phyloP scores from a whole-genome alignment of 2,888 invertebrate genomes.

The Unio pictorum region DNA sequence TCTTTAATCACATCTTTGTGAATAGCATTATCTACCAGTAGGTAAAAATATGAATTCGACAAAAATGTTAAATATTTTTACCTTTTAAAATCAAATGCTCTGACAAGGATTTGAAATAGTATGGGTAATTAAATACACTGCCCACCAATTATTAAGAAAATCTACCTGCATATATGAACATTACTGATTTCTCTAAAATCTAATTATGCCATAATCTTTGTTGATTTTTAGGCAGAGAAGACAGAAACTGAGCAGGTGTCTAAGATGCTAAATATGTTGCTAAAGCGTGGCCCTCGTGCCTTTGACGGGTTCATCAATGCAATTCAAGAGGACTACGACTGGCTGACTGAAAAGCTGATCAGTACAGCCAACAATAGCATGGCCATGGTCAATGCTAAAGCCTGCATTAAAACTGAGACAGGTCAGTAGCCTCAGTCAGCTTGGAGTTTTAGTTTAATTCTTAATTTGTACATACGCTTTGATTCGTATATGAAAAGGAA shows the following conservation, averaged over 20 bases:
- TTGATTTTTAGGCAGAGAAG: conserved; percentile 38
- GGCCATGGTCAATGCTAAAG: background rate
- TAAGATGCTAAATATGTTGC: conserved; percentile 51
- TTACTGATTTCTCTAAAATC: no score
- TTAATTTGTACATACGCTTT: background rate
- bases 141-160: no score
- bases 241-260: conserved; percentile 45
- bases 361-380: conserved; percentile 16
- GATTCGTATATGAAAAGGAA: background rate
- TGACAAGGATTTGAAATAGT: no score
- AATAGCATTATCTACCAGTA: no score
- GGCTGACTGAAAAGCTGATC: conserved; percentile 47
- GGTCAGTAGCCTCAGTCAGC: background rate
- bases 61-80: no score
- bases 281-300: conserved; percentile 55
- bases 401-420: conserved; percentile 12
- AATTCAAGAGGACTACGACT: conserved; percentile 48
- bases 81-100: no score
- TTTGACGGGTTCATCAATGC: conserved; percentile 50
- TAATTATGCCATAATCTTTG: no score
- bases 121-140: no score
- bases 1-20: no score
- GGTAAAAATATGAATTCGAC: no score
- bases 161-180: no score
- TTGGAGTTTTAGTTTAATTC: background rate